Conservation (phyloP, 1,140 invertebrate genomes). For the Zaprionus taronus region DNA sequence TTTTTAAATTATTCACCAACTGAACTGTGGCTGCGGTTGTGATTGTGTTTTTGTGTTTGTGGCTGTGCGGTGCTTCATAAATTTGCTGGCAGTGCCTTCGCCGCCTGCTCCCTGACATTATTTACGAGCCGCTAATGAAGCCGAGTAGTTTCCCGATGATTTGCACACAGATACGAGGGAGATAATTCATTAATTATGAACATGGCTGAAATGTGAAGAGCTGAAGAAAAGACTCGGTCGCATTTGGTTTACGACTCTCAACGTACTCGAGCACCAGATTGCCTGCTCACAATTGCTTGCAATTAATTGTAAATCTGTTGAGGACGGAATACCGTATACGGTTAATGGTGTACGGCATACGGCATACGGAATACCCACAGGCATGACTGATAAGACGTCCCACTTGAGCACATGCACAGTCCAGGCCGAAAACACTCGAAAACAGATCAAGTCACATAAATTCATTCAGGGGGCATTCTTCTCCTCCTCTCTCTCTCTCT, state of each 20-base stretch:
- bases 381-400: constrained; percentile 47
- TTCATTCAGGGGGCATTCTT: constrained; percentile 30
- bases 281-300: constrained; percentile 46
- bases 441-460: constrained; percentile 64
- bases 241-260: constrained; percentile 14
- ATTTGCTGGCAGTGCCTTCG: constrained; percentile 39
- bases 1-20: constrained; percentile 59
- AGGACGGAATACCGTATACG: background rate
- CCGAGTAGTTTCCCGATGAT: constrained; percentile 43
- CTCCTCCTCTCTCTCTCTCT: background rate
- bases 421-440: constrained; percentile 39
- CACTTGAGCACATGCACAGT: constrained; percentile 33
- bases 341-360: too few relatives aligned
- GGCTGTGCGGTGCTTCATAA: constrained; percentile 37
- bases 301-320: constrained; percentile 67
- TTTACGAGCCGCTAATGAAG: constrained; percentile 65
- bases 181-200: constrained; percentile 46
- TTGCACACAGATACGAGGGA: constrained; percentile 28
- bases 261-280: constrained; percentile 13
- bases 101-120: constrained; percentile 43
- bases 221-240: constrained; percentile 2
- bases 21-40: background rate
- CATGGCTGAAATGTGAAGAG: constrained; percentile 12
- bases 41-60: background rate
- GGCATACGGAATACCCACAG: constrained; percentile 1